These are phyloP conservation scores for Dipodomys ordii DNA, from an alignment of 2,113 vertebrate species.

Conservation along the genomic window DNA sequence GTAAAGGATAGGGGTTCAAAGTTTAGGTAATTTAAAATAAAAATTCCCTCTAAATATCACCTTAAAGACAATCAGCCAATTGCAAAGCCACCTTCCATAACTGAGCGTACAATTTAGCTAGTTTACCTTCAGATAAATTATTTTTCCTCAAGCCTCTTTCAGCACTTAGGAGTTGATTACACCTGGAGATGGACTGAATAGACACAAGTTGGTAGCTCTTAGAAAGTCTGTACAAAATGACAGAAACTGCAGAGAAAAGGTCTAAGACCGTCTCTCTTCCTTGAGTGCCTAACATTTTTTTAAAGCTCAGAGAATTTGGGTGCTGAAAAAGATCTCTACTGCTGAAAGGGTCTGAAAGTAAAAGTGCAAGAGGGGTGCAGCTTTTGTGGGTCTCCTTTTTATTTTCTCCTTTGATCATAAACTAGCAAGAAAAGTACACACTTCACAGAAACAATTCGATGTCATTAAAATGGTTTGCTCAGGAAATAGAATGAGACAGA, in stretches of 20 bases:
- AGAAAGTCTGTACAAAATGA: slow-evolving; percentile 67
- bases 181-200: slow-evolving; percentile 64
- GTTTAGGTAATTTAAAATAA: slow-evolving; percentile 70
- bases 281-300: slow-evolving; percentile 42
- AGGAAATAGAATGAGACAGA: slow-evolving; percentile 32
- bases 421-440: slow-evolving; percentile 55
- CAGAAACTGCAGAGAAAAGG: slow-evolving; percentile 43
- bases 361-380: slow-evolving; percentile 50
- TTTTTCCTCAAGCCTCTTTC: slow-evolving; percentile 45
- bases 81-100: slow-evolving; percentile 16
- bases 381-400: slow-evolving; percentile 50
- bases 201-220: slow-evolving; percentile 66
- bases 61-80: slow-evolving; percentile 19
- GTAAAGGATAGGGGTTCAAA: slow-evolving; percentile 65
- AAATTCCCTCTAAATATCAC: slow-evolving; percentile 53
- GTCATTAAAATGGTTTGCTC: slow-evolving; percentile 64
- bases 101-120: slow-evolving; percentile 56
- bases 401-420: slow-evolving; percentile 80
- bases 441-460: slow-evolving; percentile 71
- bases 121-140: slow-evolving; percentile 67
- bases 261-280: slow-evolving; percentile 40
- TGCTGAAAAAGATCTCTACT: slow-evolving; percentile 60
- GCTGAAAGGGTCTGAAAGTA: slow-evolving; percentile 66
- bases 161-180: slow-evolving; percentile 63
- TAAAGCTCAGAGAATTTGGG: slow-evolving; percentile 68